Evolutionary conservation across 2,113 vertebrate species (phyloP).

Genomic region (Grus americana): DNA sequence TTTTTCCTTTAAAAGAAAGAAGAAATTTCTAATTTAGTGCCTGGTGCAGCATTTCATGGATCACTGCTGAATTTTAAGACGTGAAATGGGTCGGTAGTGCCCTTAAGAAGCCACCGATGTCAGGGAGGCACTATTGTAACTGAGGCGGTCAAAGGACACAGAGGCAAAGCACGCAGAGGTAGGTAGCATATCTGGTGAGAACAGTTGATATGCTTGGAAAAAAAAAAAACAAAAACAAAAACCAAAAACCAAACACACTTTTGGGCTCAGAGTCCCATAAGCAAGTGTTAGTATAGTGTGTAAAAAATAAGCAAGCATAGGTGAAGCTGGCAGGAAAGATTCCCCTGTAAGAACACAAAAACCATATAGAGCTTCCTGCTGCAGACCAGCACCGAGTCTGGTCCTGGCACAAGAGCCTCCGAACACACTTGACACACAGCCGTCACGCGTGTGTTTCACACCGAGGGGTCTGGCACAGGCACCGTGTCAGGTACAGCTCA

Average conservation of each 20-base stretch:
- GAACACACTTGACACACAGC: not conserved
- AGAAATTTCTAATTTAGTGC: not conserved
- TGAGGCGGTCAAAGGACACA: not conserved
- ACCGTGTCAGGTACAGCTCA: not conserved
- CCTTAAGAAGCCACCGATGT: not conserved
- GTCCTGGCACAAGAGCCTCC: not conserved
- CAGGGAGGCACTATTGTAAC: not conserved
- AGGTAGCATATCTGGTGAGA: not conserved
- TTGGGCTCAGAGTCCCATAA: not conserved
- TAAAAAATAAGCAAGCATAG: constrained; percentile 2
- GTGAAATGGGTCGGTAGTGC: not conserved
- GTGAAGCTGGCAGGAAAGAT: not conserved
- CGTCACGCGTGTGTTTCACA: rapidly evolving
- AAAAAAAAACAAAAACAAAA: not conserved
- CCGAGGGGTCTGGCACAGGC: rapidly evolving
- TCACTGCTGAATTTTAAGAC: not conserved
- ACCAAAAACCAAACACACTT: not conserved
- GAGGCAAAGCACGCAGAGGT: not conserved
- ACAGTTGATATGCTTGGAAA: not conserved
- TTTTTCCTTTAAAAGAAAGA: not conserved
- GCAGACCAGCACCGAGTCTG: not conserved
- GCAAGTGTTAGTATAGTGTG: not conserved
- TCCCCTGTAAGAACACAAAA: not conserved
- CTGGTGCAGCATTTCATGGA: not conserved
- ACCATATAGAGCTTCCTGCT: not conserved